phyloP scores from a whole-genome alignment of 1,140 invertebrate genomes.

The Danaus melanippus region DNA sequence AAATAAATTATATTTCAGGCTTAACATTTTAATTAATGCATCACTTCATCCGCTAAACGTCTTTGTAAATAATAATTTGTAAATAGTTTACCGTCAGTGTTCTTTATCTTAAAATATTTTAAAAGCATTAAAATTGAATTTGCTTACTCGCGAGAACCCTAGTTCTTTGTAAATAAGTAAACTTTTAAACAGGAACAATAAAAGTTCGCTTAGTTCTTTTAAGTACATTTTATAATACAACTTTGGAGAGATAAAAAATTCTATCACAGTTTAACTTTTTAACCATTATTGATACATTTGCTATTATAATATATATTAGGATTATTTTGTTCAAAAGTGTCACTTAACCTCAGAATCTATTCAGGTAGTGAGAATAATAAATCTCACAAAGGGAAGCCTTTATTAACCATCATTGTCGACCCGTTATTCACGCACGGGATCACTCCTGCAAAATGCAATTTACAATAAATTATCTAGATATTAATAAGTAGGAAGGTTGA shows the following conservation, averaged over 20 bases:
- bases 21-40: conserved; percentile 12
- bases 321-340: conserved; percentile 6
- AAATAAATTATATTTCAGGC: conserved; percentile 1
- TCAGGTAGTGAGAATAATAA: conserved; percentile 15
- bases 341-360: conserved; percentile 13
- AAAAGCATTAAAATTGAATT: conserved; percentile 35
- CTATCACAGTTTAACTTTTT: neutral
- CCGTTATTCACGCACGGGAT: conserved; percentile 42
- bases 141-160: conserved; percentile 33
- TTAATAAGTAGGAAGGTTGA: conserved; percentile 68
- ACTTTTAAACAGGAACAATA: conserved; percentile 11
- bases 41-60: conserved; percentile 13
- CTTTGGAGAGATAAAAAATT: conserved; percentile 6
- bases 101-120: conserved; percentile 24
- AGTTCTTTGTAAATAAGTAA: conserved; percentile 29
- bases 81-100: conserved; percentile 27
- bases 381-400: conserved; percentile 21
- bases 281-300: neutral
- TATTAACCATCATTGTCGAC: conserved; percentile 24
- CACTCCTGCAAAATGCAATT: conserved; percentile 62
- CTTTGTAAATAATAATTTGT: conserved; percentile 24
- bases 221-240: neutral
- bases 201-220: neutral
- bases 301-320: conserved; percentile 3
- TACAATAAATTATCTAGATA: conserved; percentile 72